Base-by-base conservation (phyloP, 2,888 invertebrate genomes). In the Agrotis puta region DNA sequence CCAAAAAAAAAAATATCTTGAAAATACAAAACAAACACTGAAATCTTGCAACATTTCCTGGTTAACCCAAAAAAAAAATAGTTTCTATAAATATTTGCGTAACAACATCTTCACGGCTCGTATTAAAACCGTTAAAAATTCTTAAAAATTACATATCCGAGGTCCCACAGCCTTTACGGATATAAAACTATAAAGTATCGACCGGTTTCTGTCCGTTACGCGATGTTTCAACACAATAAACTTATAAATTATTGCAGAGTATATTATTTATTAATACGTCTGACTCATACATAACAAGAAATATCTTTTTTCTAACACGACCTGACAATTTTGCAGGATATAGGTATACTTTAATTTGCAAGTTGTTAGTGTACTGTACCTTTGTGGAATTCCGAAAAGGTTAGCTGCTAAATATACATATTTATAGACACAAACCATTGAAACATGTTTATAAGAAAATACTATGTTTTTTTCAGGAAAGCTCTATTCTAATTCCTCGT, bases 151-250 rank as follows among this genome's bases (percentile, higher is more conserved):
- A 65, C 58, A n/a, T 74, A 59, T 68, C 22, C 11, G 9, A 64
- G 24, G 51, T 84, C 72, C 5, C 84, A 84, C 68, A 75, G 71
- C 75, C 85, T 88, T 86, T 83, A 86, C 83, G 85, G 81, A 74
- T 74, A 81, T 82, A 57, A 77, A 80, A 84, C 65, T 51, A 76
- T 70, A 62, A 77, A 75, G 43, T 58, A 63, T 33, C 54, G 54
- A 79, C 85, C 71, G 75, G 78, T 82, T 84, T 67, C 79, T 57
- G 39, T 70, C 24, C 24, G 69, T 73, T 68, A 77, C 59, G 71
- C 63, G 73, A 70, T 66, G 54, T 74, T 62, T 56, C 18, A 22
- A 81, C 57, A 70, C 68, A 73, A 74, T 69, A 68, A 68, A 65
- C 45, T n/a, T 59, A 68, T 56, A 57, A 66, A 69, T 65, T 27